A percentile compares a stretch with the other conserved stretches of the same genome.
phyloP scores from a whole-genome alignment of 35 echinoderm and acorn worm genomes.

The Lytechinus pictus region DNA sequence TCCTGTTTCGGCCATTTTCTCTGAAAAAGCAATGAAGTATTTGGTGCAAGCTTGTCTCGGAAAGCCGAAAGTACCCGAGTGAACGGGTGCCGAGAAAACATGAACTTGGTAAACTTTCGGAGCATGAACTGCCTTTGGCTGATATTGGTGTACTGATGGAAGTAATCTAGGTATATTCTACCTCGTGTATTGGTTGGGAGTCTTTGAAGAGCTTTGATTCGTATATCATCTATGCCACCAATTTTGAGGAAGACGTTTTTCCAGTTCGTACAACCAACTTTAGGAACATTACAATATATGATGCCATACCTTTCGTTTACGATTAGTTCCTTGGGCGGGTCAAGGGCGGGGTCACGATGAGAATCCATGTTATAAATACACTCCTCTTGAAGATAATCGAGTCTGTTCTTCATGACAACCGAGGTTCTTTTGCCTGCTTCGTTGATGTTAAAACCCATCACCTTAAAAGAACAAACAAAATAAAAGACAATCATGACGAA shows the following conservation, averaged over 20 bases:
- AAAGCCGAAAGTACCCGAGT: slow-evolving; percentile 80
- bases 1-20: background rate
- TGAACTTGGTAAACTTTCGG: slow-evolving; percentile 78
- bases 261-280: slow-evolving; percentile 65
- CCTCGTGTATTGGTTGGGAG: background rate
- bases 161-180: slow-evolving; percentile 14
- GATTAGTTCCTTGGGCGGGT: slow-evolving; percentile 60
- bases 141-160: slow-evolving; percentile 19
- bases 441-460: background rate
- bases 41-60: slow-evolving; percentile 82
- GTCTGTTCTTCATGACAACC: background rate
- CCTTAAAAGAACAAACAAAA: background rate
- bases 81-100: slow-evolving; percentile 81
- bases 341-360: background rate
- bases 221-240: background rate
- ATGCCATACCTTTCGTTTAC: slow-evolving; percentile 38
- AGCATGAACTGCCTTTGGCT: slow-evolving; percentile 56
- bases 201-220: background rate
- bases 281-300: slow-evolving; percentile 53
- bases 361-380: background rate
- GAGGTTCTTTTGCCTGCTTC: background rate
- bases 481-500: too few relatives aligned
- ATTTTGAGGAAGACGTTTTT: slow-evolving; percentile 46
- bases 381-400: background rate
- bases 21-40: background rate